Evolutionary conservation across 2,888 invertebrate genomes (phyloP).

Genomic region (Nomada hirtipes): DNA sequence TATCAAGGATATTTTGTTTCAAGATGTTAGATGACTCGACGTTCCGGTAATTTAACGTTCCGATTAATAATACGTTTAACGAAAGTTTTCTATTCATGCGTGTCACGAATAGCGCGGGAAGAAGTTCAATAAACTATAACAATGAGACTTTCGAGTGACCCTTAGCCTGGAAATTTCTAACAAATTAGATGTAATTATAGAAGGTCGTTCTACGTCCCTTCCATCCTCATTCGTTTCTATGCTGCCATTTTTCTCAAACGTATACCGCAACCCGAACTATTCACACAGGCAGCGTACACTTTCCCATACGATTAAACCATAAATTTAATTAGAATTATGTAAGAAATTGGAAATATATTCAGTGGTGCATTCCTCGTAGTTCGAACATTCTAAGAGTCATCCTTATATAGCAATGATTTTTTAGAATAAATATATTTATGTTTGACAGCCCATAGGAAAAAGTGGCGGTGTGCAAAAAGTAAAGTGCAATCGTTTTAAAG

Average conservation of each 20-base stretch:
- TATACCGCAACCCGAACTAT: too few species aligned
- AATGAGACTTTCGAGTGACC: constrained; percentile 21
- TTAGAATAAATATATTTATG: neutral
- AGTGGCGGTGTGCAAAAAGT: neutral
- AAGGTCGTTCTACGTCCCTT: neutral
- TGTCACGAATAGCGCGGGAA: neutral
- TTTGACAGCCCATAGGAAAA: neutral
- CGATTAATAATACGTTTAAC: constrained; percentile 1
- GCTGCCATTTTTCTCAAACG: constrained; percentile 7
- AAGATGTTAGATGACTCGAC: too few species aligned
- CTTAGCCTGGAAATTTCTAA: constrained; percentile 9
- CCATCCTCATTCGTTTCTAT: constrained; percentile 1
- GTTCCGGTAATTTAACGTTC: neutral
- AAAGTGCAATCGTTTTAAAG: neutral
- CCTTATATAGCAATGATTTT: neutral
- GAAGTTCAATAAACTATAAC: constrained; percentile 18
- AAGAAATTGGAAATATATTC: neutral
- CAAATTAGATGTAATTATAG: constrained; percentile 4
- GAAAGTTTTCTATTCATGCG: neutral
- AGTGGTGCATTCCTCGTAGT: neutral
- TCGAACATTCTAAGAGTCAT: neutral
- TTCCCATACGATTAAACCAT: neutral
- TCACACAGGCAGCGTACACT: neutral
- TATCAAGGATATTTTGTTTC: neutral
- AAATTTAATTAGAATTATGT: neutral